Base-by-base conservation (phyloP, 1,140 invertebrate species). In the Zaprionus taronus region DNA sequence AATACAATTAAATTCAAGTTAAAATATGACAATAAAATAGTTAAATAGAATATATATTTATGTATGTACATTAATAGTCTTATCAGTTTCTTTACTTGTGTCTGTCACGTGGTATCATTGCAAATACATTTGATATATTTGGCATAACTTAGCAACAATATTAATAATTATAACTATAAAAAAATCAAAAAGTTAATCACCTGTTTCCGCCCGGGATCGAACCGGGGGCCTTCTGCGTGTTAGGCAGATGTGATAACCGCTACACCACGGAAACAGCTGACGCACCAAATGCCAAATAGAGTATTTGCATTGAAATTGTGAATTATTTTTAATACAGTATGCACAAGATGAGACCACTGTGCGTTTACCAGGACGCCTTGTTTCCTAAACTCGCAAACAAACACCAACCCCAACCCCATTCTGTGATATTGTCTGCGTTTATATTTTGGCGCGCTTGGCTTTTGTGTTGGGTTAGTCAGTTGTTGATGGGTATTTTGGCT, bases 221-320 rank as follows among this genome's bases (percentile, higher is more conserved):
- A 92, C 92, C 91, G 91, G 92, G 91, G 91, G 86, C 91, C 91
- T 91, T 91, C 92, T 81, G 91, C 83, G 73, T 93, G 92, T 93
- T 92, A 93, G 92, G 92, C 92, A 92, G 91, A 92, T 92, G 91
- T 92, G 91, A 92, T 93, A 93, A 92, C 91, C 91, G 89, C 92
- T 92, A 92, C 91, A 92, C 91, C 91, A 92, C 91, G 91, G 91
- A 92, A 92, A 91, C 91, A 77, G 72, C 31, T 87, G 83, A 31
- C 4, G 0, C 0, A 0, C 6, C 1, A 1, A 0, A 5, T 11
- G 36, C 17, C 9, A 6, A 53, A 69, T 36, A 53, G 51, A n/a
- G 14, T n/a, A 41, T 49, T 72, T 66, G 0, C 7, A 41, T 34
- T 34, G 31, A 9, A 9, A 28, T 3, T 11, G 11, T 0, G 9